phyloP scores from a whole-genome alignment of 2,888 invertebrate genomes.

The Cephalotes varians region DNA sequence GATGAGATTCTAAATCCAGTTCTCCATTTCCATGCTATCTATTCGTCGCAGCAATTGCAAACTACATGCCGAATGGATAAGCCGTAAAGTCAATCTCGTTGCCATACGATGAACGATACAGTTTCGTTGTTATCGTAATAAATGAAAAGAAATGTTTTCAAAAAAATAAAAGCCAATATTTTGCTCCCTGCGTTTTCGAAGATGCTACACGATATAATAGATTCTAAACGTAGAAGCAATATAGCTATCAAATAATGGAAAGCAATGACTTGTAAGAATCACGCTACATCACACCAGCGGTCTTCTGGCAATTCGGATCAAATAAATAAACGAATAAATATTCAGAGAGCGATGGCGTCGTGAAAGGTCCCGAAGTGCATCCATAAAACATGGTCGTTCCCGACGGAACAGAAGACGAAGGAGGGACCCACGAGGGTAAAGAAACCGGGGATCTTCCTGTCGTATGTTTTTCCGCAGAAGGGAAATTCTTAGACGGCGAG shows the following conservation, averaged over 20 bases:
- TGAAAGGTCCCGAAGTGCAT: conserved; percentile 72
- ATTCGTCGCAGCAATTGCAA: conserved; percentile 23
- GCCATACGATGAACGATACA: no score
- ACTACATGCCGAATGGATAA: not conserved
- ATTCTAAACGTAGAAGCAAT: not conserved
- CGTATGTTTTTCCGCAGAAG: conserved; percentile 60
- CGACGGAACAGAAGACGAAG: conserved; percentile 21
- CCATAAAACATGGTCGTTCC: conserved; percentile 76
- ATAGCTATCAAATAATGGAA: conserved; percentile 3
- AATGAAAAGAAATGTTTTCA: not conserved
- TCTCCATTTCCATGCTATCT: conserved; percentile 57
- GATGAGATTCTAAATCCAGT: conserved; percentile 43
- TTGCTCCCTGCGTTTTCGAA: not conserved
- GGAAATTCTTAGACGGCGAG: conserved; percentile 61
- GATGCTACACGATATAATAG: not conserved
- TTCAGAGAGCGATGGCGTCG: conserved; percentile 66
- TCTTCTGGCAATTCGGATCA: conserved; percentile 20
- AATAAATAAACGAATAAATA: conserved; percentile 52
- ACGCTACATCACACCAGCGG: not conserved
- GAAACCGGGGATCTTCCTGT: conserved; percentile 62
- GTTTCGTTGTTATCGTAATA: not conserved
- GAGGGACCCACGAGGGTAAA: conserved; percentile 51
- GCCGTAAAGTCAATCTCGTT: not conserved
- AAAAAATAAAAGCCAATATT: not conserved
- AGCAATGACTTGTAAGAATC: not conserved